phyloP scores from a whole-genome alignment of 2,888 invertebrate genomes.

The Watsonalla binaria region DNA sequence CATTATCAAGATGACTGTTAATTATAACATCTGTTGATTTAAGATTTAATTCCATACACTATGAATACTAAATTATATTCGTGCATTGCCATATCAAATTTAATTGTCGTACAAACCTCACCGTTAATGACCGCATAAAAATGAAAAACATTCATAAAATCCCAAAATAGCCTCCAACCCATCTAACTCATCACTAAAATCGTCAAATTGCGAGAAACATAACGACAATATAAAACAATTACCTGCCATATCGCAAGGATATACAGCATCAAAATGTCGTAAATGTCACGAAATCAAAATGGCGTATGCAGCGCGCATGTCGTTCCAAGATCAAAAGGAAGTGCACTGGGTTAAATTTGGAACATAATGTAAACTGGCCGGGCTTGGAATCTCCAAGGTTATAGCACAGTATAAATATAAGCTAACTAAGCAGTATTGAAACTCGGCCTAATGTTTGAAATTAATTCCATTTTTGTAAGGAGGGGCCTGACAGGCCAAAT shows the following conservation, averaged over 20 bases:
- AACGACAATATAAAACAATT: constrained; percentile 1
- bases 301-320: constrained; percentile 18
- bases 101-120: background rate
- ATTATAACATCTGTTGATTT: too few relatives aligned
- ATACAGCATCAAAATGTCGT: constrained; percentile 1
- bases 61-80: too few relatives aligned
- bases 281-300: constrained; percentile 4
- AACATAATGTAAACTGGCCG: constrained; percentile 31
- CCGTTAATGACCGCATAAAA: background rate
- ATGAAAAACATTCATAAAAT: background rate
- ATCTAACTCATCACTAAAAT: background rate
- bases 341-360: constrained; percentile 36
- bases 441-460: too few relatives aligned
- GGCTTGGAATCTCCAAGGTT: constrained; percentile 42
- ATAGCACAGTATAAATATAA: constrained; percentile 10
- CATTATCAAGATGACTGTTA: too few relatives aligned
- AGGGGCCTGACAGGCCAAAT: too few relatives aligned
- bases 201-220: background rate
- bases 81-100: background rate
- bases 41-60: too few relatives aligned
- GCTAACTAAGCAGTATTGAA: too few relatives aligned
- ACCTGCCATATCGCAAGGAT: background rate
- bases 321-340: constrained; percentile 39
- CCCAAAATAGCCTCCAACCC: background rate
- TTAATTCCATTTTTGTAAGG: too few relatives aligned